A percentile compares a stretch with the other conserved stretches of the same genome.
Conservation (phyloP, 2,113 vertebrate genomes). For the Eptesicus fuscus region DNA sequence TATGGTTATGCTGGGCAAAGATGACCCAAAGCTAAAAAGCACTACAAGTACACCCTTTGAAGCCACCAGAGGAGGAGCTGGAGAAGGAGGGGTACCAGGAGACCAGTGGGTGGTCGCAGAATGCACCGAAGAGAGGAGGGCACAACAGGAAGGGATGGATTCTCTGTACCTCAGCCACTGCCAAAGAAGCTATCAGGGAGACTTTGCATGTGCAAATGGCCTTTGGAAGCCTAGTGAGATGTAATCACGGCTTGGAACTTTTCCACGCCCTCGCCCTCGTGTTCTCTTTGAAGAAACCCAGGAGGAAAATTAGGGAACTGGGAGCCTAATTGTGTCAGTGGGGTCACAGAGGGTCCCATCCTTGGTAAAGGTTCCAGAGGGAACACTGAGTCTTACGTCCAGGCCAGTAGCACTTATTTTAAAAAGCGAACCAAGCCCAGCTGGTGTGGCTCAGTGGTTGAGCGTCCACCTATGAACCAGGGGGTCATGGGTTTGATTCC, state of each 20-base stretch:
- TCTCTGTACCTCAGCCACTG: not conserved
- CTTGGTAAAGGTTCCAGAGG: not conserved
- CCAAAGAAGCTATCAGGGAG: not conserved
- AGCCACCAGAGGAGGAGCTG: not conserved
- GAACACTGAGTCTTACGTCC: not conserved
- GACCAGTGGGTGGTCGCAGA: not conserved
- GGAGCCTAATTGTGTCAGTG: not conserved
- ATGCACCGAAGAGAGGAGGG: not conserved
- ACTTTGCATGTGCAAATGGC: not conserved
- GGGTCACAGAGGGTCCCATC: not conserved
- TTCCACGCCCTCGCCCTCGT: not conserved
- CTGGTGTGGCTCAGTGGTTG: too few species aligned
- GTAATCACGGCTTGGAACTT: not conserved
- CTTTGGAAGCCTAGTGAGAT: slow-evolving; percentile 3
- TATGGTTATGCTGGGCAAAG: not conserved
- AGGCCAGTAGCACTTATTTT: not conserved
- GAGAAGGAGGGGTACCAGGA: not conserved
- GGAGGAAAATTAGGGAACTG: not conserved
- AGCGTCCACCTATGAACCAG: too few species aligned
- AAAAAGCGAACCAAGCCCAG: not conserved
- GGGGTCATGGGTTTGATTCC: too few species aligned
- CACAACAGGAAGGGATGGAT: not conserved
- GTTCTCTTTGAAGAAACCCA: not conserved
- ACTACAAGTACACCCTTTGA: not conserved
- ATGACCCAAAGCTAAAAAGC: not conserved